Percentiles rank a stretch among this genome's conserved stretches.
phyloP scores from a whole-genome alignment of 2,113 vertebrate genomes.

The Cynoglossus semilaevis region DNA sequence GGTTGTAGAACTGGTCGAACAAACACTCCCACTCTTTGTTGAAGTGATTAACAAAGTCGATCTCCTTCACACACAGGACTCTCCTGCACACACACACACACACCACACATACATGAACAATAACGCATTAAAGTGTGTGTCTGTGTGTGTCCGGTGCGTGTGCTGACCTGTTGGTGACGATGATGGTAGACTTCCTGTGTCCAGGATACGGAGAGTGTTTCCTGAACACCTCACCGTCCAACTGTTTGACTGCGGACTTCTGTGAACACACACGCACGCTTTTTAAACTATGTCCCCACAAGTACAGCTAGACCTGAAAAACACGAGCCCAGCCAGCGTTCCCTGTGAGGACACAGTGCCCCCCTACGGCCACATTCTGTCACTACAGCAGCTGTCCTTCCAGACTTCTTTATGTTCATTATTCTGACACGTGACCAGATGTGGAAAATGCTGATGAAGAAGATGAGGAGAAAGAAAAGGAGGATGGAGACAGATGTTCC shows the following conservation, averaged over 20 bases:
- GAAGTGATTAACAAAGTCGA: constrained; percentile 88
- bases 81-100: constrained; percentile 85
- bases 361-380: too few species aligned
- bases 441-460: too few species aligned
- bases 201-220: constrained; percentile 77
- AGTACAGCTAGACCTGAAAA: too few species aligned
- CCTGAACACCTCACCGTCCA: constrained; percentile 84
- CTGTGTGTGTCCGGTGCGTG: background rate
- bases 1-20: constrained; percentile 81
- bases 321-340: too few species aligned
- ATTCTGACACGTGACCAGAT: too few species aligned
- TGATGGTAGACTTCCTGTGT: constrained; percentile 78
- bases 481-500: too few species aligned
- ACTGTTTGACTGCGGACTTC: constrained; percentile 85
- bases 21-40: constrained; percentile 87
- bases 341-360: too few species aligned
- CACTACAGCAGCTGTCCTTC: too few species aligned
- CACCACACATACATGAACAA: background rate
- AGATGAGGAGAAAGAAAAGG: too few species aligned
- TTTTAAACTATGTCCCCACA: too few species aligned
- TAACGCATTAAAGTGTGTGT: too few species aligned
- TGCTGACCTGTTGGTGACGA: constrained; percentile 89
- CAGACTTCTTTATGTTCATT: too few species aligned
- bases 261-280: constrained; percentile 49
- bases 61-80: constrained; percentile 86